These are phyloP conservation scores for Calyptommatus sinebrachiatus DNA, from an alignment of 2,113 vertebrate genomes.

Conservation along the genomic window DNA sequence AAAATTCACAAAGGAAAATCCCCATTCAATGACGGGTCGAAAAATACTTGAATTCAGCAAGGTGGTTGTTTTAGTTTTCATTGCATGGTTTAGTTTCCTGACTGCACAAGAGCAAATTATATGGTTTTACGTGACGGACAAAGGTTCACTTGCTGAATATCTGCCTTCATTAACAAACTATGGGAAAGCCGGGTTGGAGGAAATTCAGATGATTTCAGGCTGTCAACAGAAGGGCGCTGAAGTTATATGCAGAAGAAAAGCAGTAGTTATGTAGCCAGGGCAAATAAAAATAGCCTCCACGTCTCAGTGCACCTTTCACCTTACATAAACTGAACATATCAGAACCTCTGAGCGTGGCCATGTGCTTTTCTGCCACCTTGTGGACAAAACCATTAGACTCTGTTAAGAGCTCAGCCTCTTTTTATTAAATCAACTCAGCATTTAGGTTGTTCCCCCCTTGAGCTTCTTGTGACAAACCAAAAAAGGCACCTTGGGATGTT, in stretches of 20 bases:
- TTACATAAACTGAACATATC: background rate
- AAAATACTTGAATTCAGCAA: background rate
- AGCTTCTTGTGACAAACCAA: too few species aligned
- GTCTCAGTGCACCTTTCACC: conserved; percentile 11
- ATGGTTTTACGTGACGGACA: background rate
- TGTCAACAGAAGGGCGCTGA: too few species aligned
- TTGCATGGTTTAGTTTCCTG: background rate
- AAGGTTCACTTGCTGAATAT: background rate
- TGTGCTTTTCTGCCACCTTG: conserved; percentile 10
- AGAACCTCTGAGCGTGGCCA: background rate
- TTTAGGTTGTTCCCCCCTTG: too few species aligned
- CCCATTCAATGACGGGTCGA: too few species aligned
- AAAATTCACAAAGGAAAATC: background rate
- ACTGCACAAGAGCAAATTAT: background rate
- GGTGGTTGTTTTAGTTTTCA: background rate
- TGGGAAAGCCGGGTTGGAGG: too few species aligned
- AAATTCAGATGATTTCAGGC: background rate
- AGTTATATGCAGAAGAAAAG: background rate
- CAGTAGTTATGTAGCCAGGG: background rate
- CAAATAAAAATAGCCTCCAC: background rate
- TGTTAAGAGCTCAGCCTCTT: too few species aligned
- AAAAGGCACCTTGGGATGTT: too few species aligned
- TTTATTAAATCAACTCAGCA: background rate
- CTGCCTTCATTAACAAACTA: background rate
- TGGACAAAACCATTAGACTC: background rate